These are phyloP conservation scores for Pangasius macronema DNA, from an alignment of 2,797 vertebrate genomes.

Conservation along the genomic window DNA sequence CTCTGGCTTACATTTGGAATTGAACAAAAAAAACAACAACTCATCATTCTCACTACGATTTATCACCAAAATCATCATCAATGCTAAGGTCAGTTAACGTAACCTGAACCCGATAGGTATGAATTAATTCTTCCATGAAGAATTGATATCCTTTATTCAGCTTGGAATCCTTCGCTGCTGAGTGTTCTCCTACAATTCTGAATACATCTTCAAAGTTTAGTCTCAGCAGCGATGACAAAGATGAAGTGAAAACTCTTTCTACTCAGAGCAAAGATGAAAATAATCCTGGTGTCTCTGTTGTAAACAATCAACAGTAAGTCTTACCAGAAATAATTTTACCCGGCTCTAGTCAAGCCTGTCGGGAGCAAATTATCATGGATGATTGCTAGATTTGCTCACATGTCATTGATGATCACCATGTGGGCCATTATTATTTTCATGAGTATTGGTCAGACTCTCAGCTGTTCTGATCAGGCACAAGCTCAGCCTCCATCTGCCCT, in stretches of 20 bases:
- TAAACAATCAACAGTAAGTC: neutral
- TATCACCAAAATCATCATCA: neutral
- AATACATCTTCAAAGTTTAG: neutral
- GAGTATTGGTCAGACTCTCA: conserved; percentile 18
- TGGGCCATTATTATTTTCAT: conserved; percentile 15
- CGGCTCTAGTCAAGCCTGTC: no score
- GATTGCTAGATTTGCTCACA: conserved; percentile 2
- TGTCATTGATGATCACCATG: conserved; percentile 2
- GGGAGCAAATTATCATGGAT: neutral
- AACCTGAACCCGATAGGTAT: neutral
- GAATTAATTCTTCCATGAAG: neutral
- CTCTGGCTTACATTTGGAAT: neutral
- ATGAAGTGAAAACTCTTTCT: neutral
- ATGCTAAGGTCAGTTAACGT: neutral
- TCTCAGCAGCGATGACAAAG: neutral
- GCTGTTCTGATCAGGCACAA: conserved; percentile 41
- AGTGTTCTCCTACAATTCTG: neutral
- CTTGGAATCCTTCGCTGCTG: neutral
- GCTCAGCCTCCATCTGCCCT: conserved; percentile 58
- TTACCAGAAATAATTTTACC: neutral
- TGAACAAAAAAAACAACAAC: neutral
- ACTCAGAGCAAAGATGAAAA: neutral
- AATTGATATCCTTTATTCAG: neutral
- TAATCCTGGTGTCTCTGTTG: neutral
- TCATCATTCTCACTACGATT: neutral